Evolutionary conservation across 53 echinoderm and acorn worm genomes (phyloP).

Genomic region (Paracentrotus lividus): DNA sequence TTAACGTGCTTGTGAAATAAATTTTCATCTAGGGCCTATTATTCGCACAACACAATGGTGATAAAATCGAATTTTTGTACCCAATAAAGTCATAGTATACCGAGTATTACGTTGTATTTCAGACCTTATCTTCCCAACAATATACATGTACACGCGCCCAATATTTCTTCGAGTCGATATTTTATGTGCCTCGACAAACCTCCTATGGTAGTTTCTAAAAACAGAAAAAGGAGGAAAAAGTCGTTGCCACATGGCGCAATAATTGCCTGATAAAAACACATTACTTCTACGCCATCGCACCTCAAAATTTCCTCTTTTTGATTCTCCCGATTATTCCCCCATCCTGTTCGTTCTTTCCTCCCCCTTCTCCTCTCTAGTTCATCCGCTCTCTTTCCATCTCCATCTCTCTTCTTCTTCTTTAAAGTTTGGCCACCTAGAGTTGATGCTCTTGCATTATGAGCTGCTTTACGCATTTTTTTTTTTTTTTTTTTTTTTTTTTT

Average conservation of each 20-base stretch:
- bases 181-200: background rate
- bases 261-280: conserved; percentile 67
- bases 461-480: conserved; percentile 61
- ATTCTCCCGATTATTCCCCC: background rate
- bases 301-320: conserved; percentile 6
- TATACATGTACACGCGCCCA: background rate
- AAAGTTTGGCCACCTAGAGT: background rate
- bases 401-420: background rate
- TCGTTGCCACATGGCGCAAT: conserved; percentile 56
- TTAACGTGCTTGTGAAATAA: background rate
- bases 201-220: background rate
- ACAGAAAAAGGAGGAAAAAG: background rate
- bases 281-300: conserved; percentile 46
- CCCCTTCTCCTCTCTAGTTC: background rate
- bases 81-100: background rate
- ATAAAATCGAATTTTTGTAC: background rate
- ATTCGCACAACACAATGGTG: background rate
- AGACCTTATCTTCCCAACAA: background rate
- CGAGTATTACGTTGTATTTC: background rate
- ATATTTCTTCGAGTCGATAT: conserved; percentile 5
- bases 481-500: too few relatives aligned
- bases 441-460: conserved; percentile 36
- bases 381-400: background rate
- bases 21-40: background rate
- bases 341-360: background rate